These are phyloP conservation scores for Cheilosia soror DNA, from an alignment of 2,888 invertebrate species.

Conservation along the genomic window DNA sequence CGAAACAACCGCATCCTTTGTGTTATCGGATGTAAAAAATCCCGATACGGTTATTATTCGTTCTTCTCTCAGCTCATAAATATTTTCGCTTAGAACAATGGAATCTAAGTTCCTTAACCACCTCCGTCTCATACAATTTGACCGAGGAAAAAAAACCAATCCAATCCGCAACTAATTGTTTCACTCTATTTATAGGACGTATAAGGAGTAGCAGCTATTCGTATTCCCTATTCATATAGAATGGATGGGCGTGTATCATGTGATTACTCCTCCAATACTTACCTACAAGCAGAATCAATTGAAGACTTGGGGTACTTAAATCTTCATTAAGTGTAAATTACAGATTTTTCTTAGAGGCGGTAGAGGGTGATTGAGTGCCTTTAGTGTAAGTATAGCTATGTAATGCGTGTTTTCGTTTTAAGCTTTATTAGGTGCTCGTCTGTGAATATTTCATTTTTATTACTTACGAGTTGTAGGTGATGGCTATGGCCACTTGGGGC, in stretches of 20 bases:
- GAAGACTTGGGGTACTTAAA: slow-evolving; percentile 66
- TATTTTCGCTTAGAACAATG: slow-evolving; percentile 32
- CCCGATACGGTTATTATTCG: neutral
- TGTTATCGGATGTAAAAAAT: slow-evolving; percentile 3
- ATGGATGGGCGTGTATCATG: slow-evolving; percentile 23
- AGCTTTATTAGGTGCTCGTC: slow-evolving; percentile 67
- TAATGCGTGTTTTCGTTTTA: slow-evolving; percentile 36
- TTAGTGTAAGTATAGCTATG: neutral
- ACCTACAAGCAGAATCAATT: slow-evolving; percentile 48
- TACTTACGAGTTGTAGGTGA: slow-evolving; percentile 57
- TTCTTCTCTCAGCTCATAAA: slow-evolving; percentile 16
- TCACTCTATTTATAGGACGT: slow-evolving; percentile 14
- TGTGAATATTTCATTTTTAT: slow-evolving; percentile 73
- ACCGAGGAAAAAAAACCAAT: neutral
- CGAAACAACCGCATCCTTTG: neutral
- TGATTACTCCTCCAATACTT: slow-evolving; percentile 14
- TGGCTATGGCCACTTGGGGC: slow-evolving; percentile 72
- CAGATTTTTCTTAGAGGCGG: slow-evolving; percentile 35
- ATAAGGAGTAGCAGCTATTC: neutral
- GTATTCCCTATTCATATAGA: slow-evolving; percentile 5
- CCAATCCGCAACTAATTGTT: slow-evolving; percentile 53
- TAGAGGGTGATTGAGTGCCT: neutral
- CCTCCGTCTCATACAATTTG: slow-evolving; percentile 18
- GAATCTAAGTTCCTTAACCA: slow-evolving; percentile 36
- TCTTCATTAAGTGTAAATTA: slow-evolving; percentile 74